phyloP scores from a whole-genome alignment of 2,113 vertebrate species.

The Clarias gariepinus region DNA sequence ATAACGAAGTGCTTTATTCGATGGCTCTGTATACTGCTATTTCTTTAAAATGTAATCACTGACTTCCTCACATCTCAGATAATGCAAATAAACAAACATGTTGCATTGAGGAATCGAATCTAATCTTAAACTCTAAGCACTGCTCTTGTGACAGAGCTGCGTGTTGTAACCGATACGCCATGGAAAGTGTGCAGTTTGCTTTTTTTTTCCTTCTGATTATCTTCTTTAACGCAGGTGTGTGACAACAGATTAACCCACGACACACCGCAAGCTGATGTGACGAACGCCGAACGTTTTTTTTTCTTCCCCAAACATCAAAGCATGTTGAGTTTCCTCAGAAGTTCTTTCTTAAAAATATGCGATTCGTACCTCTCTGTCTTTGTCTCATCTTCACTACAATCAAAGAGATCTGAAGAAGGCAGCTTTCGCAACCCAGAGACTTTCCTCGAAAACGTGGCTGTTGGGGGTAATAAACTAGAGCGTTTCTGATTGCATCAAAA shows the following conservation, averaged over 20 bases:
- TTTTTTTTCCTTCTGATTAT: not conserved
- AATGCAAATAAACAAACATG: not conserved
- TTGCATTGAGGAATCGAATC: not conserved
- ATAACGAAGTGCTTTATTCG: not conserved
- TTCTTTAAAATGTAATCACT: not conserved
- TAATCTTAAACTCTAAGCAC: not conserved
- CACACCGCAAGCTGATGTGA: not conserved
- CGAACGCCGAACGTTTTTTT: not conserved
- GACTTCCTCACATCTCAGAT: not conserved
- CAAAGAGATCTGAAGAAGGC: not conserved
- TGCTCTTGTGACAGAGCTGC: not conserved
- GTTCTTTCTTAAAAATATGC: not conserved
- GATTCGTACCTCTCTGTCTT: not conserved
- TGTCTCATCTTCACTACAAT: not conserved
- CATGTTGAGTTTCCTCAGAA: not conserved
- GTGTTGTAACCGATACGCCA: not conserved
- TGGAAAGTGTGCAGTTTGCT: not conserved
- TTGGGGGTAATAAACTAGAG: not conserved
- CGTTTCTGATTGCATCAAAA: not conserved
- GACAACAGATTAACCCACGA: not conserved
- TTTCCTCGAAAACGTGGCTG: not conserved
- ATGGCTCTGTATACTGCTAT: not conserved
- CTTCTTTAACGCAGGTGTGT: not conserved
- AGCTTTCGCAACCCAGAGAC: not conserved
- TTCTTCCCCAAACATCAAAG: not conserved